Evolutionary conservation across 2,113 vertebrate genomes (phyloP).

Genomic region (Phaethornis superciliosus): DNA sequence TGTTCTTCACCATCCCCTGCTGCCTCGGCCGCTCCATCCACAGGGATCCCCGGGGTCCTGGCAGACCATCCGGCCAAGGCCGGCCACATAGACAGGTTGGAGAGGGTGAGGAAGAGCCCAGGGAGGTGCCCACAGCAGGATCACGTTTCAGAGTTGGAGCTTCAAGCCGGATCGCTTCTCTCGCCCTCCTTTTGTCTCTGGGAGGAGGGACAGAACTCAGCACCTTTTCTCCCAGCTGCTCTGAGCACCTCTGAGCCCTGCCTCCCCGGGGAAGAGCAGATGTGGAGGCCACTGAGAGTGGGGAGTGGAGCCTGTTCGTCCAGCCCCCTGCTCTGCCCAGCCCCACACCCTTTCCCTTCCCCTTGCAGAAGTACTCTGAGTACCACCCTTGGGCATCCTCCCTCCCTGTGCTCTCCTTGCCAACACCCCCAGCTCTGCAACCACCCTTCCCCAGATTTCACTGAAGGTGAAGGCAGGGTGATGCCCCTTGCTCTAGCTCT

Average conservation of each 20-base stretch:
- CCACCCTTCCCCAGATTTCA: neutral
- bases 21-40: neutral
- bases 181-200: neutral
- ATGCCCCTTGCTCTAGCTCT: neutral
- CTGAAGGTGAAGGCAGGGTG: neutral
- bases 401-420: neutral
- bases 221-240: neutral
- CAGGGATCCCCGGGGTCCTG: fast-evolving
- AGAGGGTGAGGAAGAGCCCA: conserved; percentile 46
- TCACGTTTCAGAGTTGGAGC: conserved; percentile 42
- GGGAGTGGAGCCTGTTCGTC: neutral
- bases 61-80: neutral
- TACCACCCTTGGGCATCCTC: fast-evolving
- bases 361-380: neutral
- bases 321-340: conserved; percentile 19
- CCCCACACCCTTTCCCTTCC: neutral
- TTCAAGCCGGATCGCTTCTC: neutral
- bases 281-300: neutral
- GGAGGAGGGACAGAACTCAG: neutral
- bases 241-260: neutral
- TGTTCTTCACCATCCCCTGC: conserved; percentile 80
- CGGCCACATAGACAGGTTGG: neutral
- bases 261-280: neutral
- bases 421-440: neutral
- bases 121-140: conserved; percentile 49